These are phyloP conservation scores for Nestor notabilis DNA, from an alignment of 2,113 vertebrate species.

Conservation along the genomic window DNA sequence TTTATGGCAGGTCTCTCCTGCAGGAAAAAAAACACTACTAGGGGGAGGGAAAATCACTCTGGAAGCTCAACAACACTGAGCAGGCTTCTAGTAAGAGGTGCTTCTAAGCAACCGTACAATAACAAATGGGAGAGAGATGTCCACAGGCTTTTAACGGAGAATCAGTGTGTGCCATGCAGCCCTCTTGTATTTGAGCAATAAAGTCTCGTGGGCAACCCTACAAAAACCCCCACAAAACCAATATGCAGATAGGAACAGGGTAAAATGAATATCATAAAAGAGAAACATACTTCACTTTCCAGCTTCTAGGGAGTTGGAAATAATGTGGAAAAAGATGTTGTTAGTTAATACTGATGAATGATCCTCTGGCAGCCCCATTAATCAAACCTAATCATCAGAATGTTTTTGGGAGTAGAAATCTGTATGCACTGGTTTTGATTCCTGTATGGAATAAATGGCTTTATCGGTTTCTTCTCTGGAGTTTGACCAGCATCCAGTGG, in stretches of 20 bases:
- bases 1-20: neutral
- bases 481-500: neutral
- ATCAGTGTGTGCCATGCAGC: neutral
- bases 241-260: neutral
- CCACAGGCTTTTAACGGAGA: neutral
- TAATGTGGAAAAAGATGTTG: constrained; percentile 1
- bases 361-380: constrained; percentile 40
- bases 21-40: neutral
- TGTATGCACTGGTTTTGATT: neutral
- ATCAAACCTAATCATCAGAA: constrained; percentile 30
- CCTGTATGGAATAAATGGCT: neutral
- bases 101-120: neutral
- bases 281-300: neutral
- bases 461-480: neutral
- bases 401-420: neutral
- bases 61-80: neutral
- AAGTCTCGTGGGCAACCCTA: neutral
- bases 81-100: neutral
- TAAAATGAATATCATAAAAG: neutral
- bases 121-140: neutral
- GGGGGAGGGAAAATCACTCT: neutral
- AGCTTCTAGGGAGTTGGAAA: constrained; percentile 17
- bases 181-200: neutral
- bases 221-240: neutral
- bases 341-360: constrained; percentile 40